phyloP scores from a whole-genome alignment of 2,797 vertebrate species.

The Arnoldichthys spilopterus region DNA sequence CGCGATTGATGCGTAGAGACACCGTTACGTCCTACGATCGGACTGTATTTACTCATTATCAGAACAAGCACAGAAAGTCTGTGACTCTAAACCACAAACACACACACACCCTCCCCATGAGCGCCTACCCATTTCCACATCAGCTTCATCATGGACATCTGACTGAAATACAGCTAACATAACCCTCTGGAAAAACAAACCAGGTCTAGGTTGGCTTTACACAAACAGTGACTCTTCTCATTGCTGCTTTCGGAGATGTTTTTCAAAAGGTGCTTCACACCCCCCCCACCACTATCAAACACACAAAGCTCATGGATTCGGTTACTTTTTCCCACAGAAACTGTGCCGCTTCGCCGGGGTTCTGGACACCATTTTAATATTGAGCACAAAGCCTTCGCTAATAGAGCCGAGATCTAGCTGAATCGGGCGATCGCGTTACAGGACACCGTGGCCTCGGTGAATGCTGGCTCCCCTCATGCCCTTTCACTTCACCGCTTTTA shows the following conservation, averaged over 20 bases:
- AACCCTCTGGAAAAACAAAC: conserved; percentile 24
- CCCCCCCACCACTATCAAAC: conserved; percentile 30
- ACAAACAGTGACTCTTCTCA: conserved; percentile 23
- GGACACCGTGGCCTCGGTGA: conserved; percentile 18
- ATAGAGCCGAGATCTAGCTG: not conserved
- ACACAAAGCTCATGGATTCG: conserved; percentile 39
- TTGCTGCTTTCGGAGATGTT: conserved; percentile 19
- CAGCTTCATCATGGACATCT: not conserved
- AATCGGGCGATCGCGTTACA: conserved; percentile 25
- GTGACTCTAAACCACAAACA: not conserved
- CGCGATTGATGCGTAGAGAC: not conserved
- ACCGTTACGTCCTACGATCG: not conserved
- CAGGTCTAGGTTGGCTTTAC: conserved; percentile 8
- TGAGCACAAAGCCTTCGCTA: not conserved
- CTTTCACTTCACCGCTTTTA: conserved; percentile 21
- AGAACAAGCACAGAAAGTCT: not conserved
- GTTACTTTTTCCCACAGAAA: conserved; percentile 60
- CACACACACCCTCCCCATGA: not conserved
- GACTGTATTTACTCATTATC: not conserved
- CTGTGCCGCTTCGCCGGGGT: conserved; percentile 21
- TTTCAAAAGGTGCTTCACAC: conserved; percentile 34
- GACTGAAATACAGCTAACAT: conserved; percentile 18
- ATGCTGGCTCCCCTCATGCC: conserved; percentile 6
- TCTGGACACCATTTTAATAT: conserved; percentile 36
- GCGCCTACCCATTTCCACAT: not conserved